Percentiles rank a stretch among this genome's conserved stretches.
Evolutionary conservation across 1,140 invertebrate species (phyloP).

Genomic region (Brevipalpus yothersi): DNA sequence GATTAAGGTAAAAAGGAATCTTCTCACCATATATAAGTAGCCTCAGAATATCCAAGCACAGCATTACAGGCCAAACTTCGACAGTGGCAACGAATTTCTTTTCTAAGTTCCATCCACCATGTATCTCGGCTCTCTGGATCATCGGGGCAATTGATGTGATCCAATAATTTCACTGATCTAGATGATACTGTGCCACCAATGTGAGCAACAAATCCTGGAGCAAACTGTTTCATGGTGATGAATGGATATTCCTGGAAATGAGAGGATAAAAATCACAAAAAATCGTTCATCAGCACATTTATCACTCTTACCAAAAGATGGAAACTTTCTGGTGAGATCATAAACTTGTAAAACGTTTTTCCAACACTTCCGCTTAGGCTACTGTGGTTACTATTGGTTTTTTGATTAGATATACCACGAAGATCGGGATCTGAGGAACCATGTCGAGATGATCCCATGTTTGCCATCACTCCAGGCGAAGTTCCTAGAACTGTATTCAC

Average conservation of each 20-base stretch:
- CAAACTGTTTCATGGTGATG: constrained; percentile 70
- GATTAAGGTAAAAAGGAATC: neutral
- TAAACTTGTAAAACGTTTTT: neutral
- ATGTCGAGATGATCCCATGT: constrained; percentile 17
- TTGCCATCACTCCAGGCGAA: neutral
- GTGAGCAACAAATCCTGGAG: constrained; percentile 58
- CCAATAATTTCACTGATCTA: constrained; percentile 60
- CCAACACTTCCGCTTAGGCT: neutral
- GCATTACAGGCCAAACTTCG: constrained; percentile 69
- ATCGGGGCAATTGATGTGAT: constrained; percentile 36
- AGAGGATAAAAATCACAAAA: constrained; percentile 37
- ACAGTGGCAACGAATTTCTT: constrained; percentile 76
- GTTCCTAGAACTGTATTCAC: no score
- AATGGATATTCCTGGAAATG: constrained; percentile 59
- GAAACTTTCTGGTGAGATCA: constrained; percentile 7
- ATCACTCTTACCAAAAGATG: constrained; percentile 4
- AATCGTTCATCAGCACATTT: neutral
- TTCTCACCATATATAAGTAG: constrained; percentile 57
- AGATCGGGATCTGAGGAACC: constrained; percentile 78
- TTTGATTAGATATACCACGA: constrained; percentile 66
- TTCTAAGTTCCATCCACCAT: constrained; percentile 85
- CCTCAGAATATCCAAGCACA: constrained; percentile 72
- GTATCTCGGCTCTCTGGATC: constrained; percentile 67
- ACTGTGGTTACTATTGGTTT: constrained; percentile 20
- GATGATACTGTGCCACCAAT: constrained; percentile 70